These are phyloP conservation scores for Rhadinocentrus ornatus DNA, from an alignment of 2,797 vertebrate species.

Conservation along the genomic window DNA sequence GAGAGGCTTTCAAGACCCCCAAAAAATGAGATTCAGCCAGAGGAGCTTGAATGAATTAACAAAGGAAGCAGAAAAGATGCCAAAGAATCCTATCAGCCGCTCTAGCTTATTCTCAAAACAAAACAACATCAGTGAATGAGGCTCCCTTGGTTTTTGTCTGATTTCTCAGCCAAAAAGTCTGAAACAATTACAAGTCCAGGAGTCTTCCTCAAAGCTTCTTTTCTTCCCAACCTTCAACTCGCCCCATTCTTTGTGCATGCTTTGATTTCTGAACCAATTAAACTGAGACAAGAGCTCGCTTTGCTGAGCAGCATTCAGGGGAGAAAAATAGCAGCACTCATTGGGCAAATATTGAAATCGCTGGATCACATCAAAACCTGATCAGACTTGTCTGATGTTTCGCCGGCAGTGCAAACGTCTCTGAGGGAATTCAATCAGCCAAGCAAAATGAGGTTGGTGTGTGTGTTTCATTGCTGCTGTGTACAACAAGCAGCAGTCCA, in stretches of 20 bases:
- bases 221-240: slow-evolving; percentile 17
- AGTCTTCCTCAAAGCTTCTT: slow-evolving; percentile 30
- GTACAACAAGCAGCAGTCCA: slow-evolving; percentile 39
- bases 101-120: slow-evolving; percentile 47
- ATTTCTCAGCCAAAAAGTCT: slow-evolving; percentile 62
- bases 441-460: slow-evolving; percentile 44
- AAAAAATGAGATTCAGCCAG: slow-evolving; percentile 47
- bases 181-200: slow-evolving; percentile 70
- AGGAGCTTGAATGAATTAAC: slow-evolving; percentile 51
- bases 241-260: slow-evolving; percentile 34
- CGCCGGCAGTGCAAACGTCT: slow-evolving; percentile 26
- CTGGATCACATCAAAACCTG: slow-evolving; percentile 46
- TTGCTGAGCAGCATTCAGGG: slow-evolving; percentile 7
- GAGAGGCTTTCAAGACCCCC: slow-evolving; percentile 43
- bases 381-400: slow-evolving; percentile 51
- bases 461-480: slow-evolving; percentile 7
- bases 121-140: slow-evolving; percentile 52
- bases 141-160: slow-evolving; percentile 35
- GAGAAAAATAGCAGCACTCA: slow-evolving; percentile 24
- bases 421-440: slow-evolving; percentile 41
- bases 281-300: slow-evolving; percentile 54
- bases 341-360: slow-evolving; percentile 52
- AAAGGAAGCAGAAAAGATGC: slow-evolving; percentile 33
- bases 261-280: slow-evolving; percentile 77
- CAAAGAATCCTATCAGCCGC: slow-evolving; percentile 46